Evolutionary conservation across 2,888 invertebrate species (phyloP), one percentile per base, ranked within the genome.

Genomic region (Andrena chrysosceles): DNA sequence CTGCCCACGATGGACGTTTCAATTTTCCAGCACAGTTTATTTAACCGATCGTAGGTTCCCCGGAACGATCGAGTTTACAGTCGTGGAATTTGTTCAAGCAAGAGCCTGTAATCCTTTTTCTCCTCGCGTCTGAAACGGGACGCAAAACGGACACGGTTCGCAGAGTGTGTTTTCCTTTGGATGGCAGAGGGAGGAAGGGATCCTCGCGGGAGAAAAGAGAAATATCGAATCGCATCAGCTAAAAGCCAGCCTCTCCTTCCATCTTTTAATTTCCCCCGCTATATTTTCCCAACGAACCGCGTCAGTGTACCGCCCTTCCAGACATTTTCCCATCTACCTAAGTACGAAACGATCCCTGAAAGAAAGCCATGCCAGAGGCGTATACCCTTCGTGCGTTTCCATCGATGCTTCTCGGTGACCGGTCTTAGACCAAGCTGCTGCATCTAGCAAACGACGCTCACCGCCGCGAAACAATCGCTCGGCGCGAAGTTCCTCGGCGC

Each of bases 261-360:
- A 76, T 71, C 83, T 84, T 77, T 85, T 85, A 85, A 85, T 85
- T 85, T 75, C 63, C 80, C 67, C 80, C 62, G 81, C 81, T 77
- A 77, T 70, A 75, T 63, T 73, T 77, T 75, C 23, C 74, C 86
- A 73, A 77, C 86, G 69, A 75, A 86, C 81, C 76, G 59, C 70
- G 75, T 81, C 86, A 67, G 66, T 77, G 63, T 77, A 20, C 64
- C 75, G 48, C 67, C 69, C 72, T 85, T 60, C 68, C 77, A 81
- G 81, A 78, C 81, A 64, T 87, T 85, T 86, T 87, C 82, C 85
- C 79, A 79, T 77, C 78, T 73, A 33, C 69, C 66, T 74, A 80
- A 81, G 80, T 81, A 79, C 66, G 81, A 79, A 81, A 81, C 79
- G 81, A 81, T 73, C 81, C 78, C 81, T 81, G 81, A 81, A 81